These are phyloP conservation scores for Acrobasis repandana DNA, from an alignment of 2,888 invertebrate species.

Conservation along the genomic window DNA sequence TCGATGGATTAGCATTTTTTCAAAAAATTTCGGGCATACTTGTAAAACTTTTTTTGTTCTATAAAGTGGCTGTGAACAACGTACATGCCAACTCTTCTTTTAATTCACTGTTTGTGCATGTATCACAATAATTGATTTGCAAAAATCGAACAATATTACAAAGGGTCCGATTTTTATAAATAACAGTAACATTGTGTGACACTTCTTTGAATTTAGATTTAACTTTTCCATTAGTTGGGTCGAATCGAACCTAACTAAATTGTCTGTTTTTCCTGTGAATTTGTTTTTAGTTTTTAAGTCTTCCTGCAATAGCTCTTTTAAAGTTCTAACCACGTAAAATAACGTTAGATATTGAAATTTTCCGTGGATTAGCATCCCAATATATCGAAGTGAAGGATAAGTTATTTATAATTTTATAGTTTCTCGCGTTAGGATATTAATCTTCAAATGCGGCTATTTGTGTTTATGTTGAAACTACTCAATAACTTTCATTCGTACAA, in stretches of 20 bases:
- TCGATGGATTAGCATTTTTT: not conserved
- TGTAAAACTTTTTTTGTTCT: not conserved
- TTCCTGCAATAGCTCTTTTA: not conserved
- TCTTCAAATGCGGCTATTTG: not conserved
- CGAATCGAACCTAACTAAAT: not conserved
- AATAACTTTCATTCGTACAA: constrained; percentile 7
- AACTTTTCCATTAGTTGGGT: not conserved
- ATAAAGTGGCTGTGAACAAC: not conserved
- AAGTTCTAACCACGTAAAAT: not conserved
- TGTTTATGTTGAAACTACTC: constrained; percentile 4
- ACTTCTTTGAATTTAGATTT: not conserved
- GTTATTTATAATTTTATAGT: constrained; percentile 7
- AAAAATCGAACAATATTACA: too few species aligned
- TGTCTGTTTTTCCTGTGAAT: not conserved
- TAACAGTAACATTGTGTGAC: not conserved
- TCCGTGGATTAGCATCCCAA: not conserved
- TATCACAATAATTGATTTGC: not conserved
- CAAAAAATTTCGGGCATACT: not conserved
- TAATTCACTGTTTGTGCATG: constrained; percentile 12
- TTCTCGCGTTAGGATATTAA: not conserved
- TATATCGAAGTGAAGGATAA: not conserved
- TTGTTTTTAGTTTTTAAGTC: not conserved
- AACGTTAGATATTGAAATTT: not conserved
- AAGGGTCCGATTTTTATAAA: not conserved
- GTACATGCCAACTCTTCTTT: not conserved